phyloP scores from a whole-genome alignment of 2,797 vertebrate genomes.

The Emydoidea blandingii region DNA sequence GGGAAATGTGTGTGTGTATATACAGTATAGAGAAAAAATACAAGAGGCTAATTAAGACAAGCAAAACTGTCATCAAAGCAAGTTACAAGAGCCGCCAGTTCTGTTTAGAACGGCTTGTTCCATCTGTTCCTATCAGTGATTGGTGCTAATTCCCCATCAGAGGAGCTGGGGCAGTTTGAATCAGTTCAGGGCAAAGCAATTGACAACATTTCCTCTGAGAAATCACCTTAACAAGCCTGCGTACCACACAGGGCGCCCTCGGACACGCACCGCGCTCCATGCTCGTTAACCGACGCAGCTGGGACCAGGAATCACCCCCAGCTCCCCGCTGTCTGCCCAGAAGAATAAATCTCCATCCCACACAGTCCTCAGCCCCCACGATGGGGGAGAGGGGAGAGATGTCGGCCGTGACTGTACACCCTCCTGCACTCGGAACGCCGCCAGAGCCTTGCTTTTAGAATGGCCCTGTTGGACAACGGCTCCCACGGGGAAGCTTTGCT shows the following conservation, averaged over 20 bases:
- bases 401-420: background rate
- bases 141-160: background rate
- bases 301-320: constrained; percentile 10
- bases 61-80: constrained; percentile 39
- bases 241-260: background rate
- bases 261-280: background rate
- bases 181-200: background rate
- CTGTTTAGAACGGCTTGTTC: constrained; percentile 21
- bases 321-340: background rate
- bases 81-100: background rate
- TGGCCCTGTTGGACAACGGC: background rate
- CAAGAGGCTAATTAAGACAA: constrained; percentile 51
- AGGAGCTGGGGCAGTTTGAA: constrained; percentile 45
- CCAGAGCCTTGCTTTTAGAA: background rate
- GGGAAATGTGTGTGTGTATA: background rate
- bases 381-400: background rate
- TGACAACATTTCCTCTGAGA: background rate
- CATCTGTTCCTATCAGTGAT: constrained; percentile 16
- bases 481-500: background rate
- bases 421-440: background rate
- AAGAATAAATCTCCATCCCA: constrained; percentile 8
- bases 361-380: background rate
- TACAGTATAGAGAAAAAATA: constrained; percentile 48
- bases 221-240: background rate
- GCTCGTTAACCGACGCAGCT: constrained; percentile 28